Conservation (phyloP, 2,113 vertebrate species). For the Chionomys nivalis region DNA sequence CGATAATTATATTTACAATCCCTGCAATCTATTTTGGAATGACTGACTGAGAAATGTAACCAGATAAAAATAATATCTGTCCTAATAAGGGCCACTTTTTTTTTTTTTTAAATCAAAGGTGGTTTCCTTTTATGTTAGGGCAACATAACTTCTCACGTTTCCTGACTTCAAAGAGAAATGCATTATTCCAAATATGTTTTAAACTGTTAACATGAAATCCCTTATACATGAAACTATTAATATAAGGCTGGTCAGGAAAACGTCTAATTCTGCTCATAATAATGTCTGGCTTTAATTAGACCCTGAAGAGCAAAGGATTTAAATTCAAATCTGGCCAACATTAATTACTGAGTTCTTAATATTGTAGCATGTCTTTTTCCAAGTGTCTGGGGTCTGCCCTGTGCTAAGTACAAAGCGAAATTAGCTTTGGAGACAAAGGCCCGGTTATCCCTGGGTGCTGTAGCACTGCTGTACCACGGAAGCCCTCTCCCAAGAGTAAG, state of each 20-base stretch:
- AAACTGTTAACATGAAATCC: constrained; percentile 71
- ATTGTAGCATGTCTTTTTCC: constrained; percentile 84
- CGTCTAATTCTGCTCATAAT: constrained; percentile 85
- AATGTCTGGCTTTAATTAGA: constrained; percentile 89
- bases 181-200: constrained; percentile 69
- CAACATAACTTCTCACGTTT: constrained; percentile 74
- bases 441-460: constrained; percentile 19
- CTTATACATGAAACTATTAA: constrained; percentile 83
- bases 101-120: constrained; percentile 58
- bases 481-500: not conserved
- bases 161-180: constrained; percentile 64
- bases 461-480: not conserved
- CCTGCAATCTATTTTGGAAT: constrained; percentile 47
- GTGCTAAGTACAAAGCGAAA: constrained; percentile 67
- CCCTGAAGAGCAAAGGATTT: constrained; percentile 88
- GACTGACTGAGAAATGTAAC: constrained; percentile 56
- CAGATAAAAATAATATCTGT: constrained; percentile 63
- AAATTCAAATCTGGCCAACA: constrained; percentile 87
- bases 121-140: constrained; percentile 80
- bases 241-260: constrained; percentile 82
- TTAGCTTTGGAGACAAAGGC: constrained; percentile 54
- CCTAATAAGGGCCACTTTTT: constrained; percentile 61
- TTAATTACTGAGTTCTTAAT: constrained; percentile 86
- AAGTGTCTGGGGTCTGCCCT: constrained; percentile 79
- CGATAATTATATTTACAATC: constrained; percentile 66